Percentiles rank a stretch among this genome's conserved stretches.
These are phyloP conservation scores for Drosophila kuntzei DNA, from an alignment of 2,888 invertebrate genomes.

Conservation along the genomic window DNA sequence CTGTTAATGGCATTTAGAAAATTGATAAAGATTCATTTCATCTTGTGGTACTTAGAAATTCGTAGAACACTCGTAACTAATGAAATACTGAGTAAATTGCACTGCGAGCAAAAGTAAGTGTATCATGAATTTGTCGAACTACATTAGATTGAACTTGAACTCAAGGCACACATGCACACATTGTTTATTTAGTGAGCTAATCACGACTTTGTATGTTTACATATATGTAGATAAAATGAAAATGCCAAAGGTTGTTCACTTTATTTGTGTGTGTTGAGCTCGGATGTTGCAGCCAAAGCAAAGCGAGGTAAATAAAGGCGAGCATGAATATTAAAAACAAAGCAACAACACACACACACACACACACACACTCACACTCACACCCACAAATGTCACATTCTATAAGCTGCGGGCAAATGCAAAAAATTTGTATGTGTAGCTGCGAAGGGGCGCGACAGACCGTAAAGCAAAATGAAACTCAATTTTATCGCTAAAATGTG, in stretches of 20 bases:
- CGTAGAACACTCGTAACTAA: not conserved
- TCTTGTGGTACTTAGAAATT: not conserved
- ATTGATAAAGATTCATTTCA: not conserved
- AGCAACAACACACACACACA: conserved; percentile 9
- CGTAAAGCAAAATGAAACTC: conserved; percentile 68
- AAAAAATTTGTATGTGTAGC: conserved; percentile 37
- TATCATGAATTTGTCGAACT: not conserved
- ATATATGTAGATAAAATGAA: conserved; percentile 11
- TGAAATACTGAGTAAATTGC: not conserved
- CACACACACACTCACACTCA: conserved; percentile 2
- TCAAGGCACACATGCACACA: conserved; percentile 7
- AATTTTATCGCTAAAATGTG: conserved; percentile 69
- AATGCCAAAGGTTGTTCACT: conserved; percentile 45
- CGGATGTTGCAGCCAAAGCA: conserved; percentile 23
- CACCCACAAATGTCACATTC: conserved; percentile 21
- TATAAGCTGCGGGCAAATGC: conserved; percentile 31
- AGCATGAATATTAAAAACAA: conserved; percentile 70
- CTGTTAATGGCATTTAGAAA: not conserved
- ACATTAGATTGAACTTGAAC: not conserved
- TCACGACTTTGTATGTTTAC: conserved; percentile 18
- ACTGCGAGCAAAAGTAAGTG: not conserved
- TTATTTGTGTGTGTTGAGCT: conserved; percentile 26
- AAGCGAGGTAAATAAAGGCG: conserved; percentile 48
- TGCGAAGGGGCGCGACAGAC: conserved; percentile 57
- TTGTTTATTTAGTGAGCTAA: conserved; percentile 28